A percentile compares a stretch with the other conserved stretches of the same genome.
Conservation (phyloP, 2,113 vertebrate species). For the Columba livia region DNA sequence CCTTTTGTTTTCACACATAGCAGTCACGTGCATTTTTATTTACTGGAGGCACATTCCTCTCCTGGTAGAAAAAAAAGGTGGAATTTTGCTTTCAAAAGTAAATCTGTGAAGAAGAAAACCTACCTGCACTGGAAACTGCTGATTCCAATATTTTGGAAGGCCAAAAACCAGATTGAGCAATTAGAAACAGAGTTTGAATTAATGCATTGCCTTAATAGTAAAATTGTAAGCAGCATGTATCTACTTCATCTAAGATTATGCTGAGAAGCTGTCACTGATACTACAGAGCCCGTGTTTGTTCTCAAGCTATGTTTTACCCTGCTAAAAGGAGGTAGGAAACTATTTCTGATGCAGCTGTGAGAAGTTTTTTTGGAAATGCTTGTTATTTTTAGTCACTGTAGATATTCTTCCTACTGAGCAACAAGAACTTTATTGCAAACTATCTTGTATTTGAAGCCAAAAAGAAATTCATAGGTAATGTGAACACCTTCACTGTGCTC, state of each 20-base stretch:
- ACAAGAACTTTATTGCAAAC: neutral
- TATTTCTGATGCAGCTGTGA: neutral
- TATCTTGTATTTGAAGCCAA: neutral
- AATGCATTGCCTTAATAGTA: neutral
- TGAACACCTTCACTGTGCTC: neutral
- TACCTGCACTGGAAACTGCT: neutral
- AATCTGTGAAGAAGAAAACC: neutral
- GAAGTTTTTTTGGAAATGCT: neutral
- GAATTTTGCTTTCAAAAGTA: neutral
- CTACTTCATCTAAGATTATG: neutral
- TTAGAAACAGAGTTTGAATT: neutral
- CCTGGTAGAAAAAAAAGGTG: neutral
- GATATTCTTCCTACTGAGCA: neutral
- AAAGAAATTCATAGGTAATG: neutral
- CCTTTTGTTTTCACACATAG: conserved; percentile 37
- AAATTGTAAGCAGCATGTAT: neutral
- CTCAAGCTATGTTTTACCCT: neutral
- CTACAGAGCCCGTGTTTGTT: neutral
- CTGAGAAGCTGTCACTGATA: neutral
- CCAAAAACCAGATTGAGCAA: neutral
- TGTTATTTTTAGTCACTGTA: neutral
- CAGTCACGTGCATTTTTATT: neutral
- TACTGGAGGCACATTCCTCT: neutral
- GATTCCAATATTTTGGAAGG: neutral
- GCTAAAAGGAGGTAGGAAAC: neutral